Evolutionary conservation across 1,140 invertebrate species (phyloP).

Genomic region (Phortica variegata): DNA sequence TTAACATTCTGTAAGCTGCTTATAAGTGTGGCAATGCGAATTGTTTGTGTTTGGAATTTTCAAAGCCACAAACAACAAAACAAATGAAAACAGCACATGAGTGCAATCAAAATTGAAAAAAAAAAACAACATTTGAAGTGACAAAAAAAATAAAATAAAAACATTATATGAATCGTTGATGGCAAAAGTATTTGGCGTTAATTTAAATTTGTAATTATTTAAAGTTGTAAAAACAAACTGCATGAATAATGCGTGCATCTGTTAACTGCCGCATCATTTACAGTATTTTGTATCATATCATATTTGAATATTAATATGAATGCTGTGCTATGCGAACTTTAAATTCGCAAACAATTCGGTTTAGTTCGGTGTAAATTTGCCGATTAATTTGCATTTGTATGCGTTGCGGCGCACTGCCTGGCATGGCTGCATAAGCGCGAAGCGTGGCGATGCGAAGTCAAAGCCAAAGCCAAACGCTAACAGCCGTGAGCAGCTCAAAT

Average conservation of each 20-base stretch:
- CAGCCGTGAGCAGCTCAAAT: conserved; percentile 33
- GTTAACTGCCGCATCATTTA: conserved; percentile 18
- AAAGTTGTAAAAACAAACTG: neutral
- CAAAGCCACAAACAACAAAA: conserved; percentile 48
- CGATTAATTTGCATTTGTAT: conserved; percentile 52
- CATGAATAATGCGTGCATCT: neutral
- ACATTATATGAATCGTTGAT: too few relatives aligned
- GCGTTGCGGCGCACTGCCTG: conserved; percentile 1
- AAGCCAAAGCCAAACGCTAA: neutral
- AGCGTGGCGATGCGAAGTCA: too few relatives aligned
- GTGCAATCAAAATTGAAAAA: conserved; percentile 31
- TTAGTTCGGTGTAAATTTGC: too few relatives aligned
- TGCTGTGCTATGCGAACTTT: conserved; percentile 40
- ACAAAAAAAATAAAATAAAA: neutral
- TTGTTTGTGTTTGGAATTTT: conserved; percentile 43
- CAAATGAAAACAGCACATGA: conserved; percentile 43
- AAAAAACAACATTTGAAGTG: conserved; percentile 24
- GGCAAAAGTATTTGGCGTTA: too few relatives aligned
- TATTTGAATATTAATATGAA: conserved; percentile 27
- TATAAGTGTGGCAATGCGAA: conserved; percentile 37
- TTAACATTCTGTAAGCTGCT: conserved; percentile 52
- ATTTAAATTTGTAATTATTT: too few relatives aligned
- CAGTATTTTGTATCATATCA: conserved; percentile 30
- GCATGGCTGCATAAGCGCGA: too few relatives aligned
- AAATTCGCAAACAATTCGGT: too few relatives aligned